Conservation (phyloP, 2,888 invertebrate genomes). For the Melanchra persicariae region DNA sequence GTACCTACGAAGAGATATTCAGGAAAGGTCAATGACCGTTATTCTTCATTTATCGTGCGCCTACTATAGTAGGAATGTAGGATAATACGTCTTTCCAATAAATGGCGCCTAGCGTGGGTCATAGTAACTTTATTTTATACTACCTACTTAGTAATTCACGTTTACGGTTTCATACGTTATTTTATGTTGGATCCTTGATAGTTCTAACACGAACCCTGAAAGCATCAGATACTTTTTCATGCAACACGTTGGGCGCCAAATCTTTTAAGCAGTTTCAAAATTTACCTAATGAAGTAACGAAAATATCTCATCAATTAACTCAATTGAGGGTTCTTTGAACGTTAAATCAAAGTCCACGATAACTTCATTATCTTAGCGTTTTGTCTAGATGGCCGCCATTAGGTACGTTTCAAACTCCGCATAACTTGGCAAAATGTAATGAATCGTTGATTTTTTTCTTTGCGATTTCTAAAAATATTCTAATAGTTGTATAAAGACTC, state of each 20-base stretch:
- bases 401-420: no score
- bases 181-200: no score
- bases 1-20: no score
- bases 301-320: neutral
- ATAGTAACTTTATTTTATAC: neutral
- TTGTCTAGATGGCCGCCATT: neutral
- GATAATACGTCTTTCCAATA: neutral
- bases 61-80: no score
- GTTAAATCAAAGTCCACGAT: no score
- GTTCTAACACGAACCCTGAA: neutral
- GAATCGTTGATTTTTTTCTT: neutral
- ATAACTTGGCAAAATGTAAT: neutral
- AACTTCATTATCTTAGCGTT: neutral
- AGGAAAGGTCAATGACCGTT: no score
- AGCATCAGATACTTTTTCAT: neutral
- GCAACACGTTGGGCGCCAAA: slow-evolving; percentile 14
- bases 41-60: no score
- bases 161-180: no score
- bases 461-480: neutral
- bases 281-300: neutral
- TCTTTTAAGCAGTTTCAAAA: neutral
- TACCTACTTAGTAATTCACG: no score
- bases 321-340: no score
- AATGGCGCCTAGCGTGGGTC: slow-evolving; percentile 16
- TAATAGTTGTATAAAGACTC: neutral